Conservation (phyloP, 2,113 vertebrate genomes). For the Paradisaea rubra region DNA sequence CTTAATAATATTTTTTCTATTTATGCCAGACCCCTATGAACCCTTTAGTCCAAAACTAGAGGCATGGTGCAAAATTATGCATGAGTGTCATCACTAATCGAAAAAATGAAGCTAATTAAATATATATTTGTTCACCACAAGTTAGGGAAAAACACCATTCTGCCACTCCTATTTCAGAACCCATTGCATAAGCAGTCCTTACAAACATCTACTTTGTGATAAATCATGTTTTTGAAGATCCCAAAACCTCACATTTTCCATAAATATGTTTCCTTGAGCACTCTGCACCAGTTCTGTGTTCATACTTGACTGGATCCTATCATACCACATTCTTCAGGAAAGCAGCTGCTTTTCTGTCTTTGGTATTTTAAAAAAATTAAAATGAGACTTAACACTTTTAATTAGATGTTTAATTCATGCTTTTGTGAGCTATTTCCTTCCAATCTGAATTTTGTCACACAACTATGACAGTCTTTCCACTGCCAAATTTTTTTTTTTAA, state of each 20-base stretch:
- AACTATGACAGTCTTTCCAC: constrained; percentile 27
- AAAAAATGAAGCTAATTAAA: background rate
- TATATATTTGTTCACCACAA: background rate
- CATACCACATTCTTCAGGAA: background rate
- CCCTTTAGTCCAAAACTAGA: background rate
- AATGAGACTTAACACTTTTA: constrained; percentile 60
- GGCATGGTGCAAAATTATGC: background rate
- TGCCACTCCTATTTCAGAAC: background rate
- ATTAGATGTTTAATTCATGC: constrained; percentile 67
- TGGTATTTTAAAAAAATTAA: constrained; percentile 41
- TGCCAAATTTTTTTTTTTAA: background rate
- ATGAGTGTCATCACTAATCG: background rate
- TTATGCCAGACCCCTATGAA: background rate
- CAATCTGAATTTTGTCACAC: constrained; percentile 55
- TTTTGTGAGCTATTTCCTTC: constrained; percentile 57
- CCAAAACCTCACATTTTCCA: background rate
- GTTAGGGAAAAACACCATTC: background rate
- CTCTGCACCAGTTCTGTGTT: background rate
- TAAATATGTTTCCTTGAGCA: background rate
- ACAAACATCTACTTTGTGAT: background rate
- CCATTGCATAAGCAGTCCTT: background rate
- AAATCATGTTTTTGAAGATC: background rate
- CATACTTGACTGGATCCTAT: background rate
- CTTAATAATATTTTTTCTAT: background rate
- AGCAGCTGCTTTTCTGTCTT: constrained; percentile 40